A percentile compares a stretch with the other conserved stretches of the same genome.
Conservation (phyloP, 2,113 vertebrate genomes). For the Machaerirhynchus nigripectus region DNA sequence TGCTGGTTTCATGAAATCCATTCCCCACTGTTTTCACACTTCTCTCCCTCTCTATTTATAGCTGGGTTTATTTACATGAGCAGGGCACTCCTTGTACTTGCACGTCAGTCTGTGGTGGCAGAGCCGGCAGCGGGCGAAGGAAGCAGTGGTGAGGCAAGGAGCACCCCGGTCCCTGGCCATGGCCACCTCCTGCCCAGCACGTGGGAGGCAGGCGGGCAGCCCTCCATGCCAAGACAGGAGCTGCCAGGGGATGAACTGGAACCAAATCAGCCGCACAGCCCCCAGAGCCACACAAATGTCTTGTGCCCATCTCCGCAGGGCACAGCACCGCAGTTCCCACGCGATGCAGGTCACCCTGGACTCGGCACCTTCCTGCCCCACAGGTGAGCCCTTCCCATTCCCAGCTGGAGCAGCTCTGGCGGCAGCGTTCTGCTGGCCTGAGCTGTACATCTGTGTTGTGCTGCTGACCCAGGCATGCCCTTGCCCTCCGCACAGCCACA, state of each 20-base stretch:
- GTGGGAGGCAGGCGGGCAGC: background rate
- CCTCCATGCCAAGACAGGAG: rapidly evolving
- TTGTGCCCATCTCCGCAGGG: rapidly evolving
- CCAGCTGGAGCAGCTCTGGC: background rate
- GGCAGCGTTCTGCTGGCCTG: rapidly evolving
- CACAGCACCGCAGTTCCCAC: rapidly evolving
- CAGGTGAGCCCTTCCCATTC: background rate
- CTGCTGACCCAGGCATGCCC: background rate
- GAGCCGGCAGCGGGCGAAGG: background rate
- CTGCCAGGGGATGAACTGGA: rapidly evolving
- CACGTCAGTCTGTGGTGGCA: background rate
- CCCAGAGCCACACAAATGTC: rapidly evolving
- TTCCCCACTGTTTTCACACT: constrained; percentile 68
- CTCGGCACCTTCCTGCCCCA: background rate
- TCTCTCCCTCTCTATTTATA: constrained; percentile 69
- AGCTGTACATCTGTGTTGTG: rapidly evolving
- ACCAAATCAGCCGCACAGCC: rapidly evolving
- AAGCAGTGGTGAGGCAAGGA: background rate
- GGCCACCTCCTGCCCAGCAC: background rate
- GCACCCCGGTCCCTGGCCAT: background rate
- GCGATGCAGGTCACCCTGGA: background rate
- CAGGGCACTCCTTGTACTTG: constrained; percentile 38
- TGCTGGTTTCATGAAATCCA: constrained; percentile 51
- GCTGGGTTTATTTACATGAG: constrained; percentile 45
- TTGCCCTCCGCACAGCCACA: rapidly evolving